phyloP scores from a whole-genome alignment of 2,888 invertebrate genomes.

The Troilus luridus region DNA sequence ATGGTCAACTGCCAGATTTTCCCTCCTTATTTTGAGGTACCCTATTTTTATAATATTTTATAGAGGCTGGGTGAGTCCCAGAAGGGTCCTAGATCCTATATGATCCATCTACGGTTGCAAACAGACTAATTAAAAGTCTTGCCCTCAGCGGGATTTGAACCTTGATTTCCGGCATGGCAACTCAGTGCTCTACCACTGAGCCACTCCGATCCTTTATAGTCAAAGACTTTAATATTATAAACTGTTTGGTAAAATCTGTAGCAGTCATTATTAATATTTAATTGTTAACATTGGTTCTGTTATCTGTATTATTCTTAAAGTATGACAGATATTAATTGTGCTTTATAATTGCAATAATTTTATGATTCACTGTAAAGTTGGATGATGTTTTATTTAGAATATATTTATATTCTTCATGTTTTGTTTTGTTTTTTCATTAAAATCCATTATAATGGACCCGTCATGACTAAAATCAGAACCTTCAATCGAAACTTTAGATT shows the following conservation, averaged over 20 bases:
- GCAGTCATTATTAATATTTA: not conserved
- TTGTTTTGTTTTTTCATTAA: not conserved
- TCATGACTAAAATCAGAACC: not conserved
- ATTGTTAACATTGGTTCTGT: not conserved
- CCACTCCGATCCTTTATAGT: not conserved
- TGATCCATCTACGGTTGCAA: too few relatives aligned
- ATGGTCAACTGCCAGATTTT: too few relatives aligned
- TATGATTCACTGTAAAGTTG: not conserved
- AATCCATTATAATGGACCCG: not conserved
- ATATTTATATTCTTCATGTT: not conserved
- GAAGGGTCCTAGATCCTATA: too few relatives aligned
- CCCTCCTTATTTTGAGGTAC: too few relatives aligned
- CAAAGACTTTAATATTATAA: not conserved
- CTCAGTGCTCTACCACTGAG: too few relatives aligned
- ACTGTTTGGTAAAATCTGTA: not conserved
- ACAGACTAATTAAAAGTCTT: too few relatives aligned
- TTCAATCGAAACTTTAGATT: not conserved
- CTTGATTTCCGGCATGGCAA: too few relatives aligned
- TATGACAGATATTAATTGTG: not conserved
- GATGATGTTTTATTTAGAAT: not conserved
- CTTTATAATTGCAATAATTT: not conserved
- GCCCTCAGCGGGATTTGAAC: too few relatives aligned
- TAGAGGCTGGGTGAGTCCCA: too few relatives aligned
- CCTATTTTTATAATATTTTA: too few relatives aligned
- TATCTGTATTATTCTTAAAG: not conserved